A percentile compares a stretch with the other conserved stretches of the same genome.
phyloP scores from a whole-genome alignment of 2,113 vertebrate species.

The Alectura lathami region DNA sequence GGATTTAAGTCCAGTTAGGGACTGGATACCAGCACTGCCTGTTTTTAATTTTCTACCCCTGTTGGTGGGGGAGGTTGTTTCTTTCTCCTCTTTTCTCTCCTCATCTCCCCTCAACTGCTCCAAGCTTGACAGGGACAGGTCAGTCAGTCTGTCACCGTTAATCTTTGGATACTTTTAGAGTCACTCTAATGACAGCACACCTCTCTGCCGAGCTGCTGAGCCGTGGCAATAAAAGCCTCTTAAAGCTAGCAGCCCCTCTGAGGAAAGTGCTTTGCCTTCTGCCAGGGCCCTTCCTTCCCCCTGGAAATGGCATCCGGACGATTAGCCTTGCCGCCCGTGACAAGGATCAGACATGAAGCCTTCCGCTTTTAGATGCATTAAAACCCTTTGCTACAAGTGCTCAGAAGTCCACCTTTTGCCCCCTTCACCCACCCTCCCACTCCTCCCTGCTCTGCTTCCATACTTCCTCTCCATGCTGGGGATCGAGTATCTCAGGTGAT shows the following conservation, averaged over 20 bases:
- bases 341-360: constrained; percentile 62
- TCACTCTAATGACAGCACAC: constrained; percentile 68
- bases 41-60: not conserved
- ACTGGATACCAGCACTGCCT: not conserved
- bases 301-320: constrained; percentile 49
- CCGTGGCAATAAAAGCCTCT: constrained; percentile 62
- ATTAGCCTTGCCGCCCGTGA: constrained; percentile 52
- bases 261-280: constrained; percentile 76
- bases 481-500: not conserved
- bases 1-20: not conserved
- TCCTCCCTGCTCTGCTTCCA: not conserved
- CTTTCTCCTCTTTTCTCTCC: not conserved
- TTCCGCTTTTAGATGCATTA: constrained; percentile 65
- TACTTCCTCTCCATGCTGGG: not conserved
- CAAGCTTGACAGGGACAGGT: constrained; percentile 52
- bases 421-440: not conserved
- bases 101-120: not conserved
- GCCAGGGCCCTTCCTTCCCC: constrained; percentile 39
- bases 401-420: not conserved
- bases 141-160: constrained; percentile 5
- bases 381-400: not conserved
- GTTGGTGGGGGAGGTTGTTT: fast-evolving
- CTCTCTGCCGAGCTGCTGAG: not conserved
- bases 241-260: constrained; percentile 68
- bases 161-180: constrained; percentile 72